phyloP scores from a whole-genome alignment of 2,888 invertebrate species.

The Fissipunctia ypsillon region DNA sequence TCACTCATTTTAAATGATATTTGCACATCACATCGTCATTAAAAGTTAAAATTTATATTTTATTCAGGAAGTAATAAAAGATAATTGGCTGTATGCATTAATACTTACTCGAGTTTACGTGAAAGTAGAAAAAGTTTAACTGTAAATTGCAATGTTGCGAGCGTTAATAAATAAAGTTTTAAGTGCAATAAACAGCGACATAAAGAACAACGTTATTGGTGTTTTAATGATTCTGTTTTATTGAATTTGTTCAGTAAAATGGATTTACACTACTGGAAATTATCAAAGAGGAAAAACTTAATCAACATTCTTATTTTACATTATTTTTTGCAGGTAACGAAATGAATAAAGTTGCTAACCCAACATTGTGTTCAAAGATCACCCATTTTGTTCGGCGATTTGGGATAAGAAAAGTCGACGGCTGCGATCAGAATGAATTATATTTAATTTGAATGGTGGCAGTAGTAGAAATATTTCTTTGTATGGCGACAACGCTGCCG shows the following conservation, averaged over 20 bases:
- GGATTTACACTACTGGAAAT: background rate
- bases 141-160: slow-evolving; percentile 64
- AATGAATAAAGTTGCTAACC: background rate
- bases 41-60: slow-evolving; percentile 22
- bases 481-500: too few species aligned
- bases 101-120: slow-evolving; percentile 53
- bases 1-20: slow-evolving; percentile 33
- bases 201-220: background rate
- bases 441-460: too few species aligned
- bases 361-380: background rate
- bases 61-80: slow-evolving; percentile 56
- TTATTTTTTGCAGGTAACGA: background rate
- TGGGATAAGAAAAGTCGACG: too few species aligned
- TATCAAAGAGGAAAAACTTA: too few species aligned
- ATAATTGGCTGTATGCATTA: slow-evolving; percentile 64
- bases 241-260: slow-evolving; percentile 9
- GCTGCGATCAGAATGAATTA: too few species aligned
- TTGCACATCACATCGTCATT: slow-evolving; percentile 25
- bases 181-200: slow-evolving; percentile 27
- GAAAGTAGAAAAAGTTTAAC: slow-evolving; percentile 69
- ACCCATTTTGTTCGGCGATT: too few species aligned
- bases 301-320: background rate
- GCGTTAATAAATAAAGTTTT: slow-evolving; percentile 53
- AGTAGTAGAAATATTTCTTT: too few species aligned
- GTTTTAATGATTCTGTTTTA: slow-evolving; percentile 20